phyloP scores from a whole-genome alignment of 92 coral and sea anemone genomes.

The Parazoanthus atlanticus region DNA sequence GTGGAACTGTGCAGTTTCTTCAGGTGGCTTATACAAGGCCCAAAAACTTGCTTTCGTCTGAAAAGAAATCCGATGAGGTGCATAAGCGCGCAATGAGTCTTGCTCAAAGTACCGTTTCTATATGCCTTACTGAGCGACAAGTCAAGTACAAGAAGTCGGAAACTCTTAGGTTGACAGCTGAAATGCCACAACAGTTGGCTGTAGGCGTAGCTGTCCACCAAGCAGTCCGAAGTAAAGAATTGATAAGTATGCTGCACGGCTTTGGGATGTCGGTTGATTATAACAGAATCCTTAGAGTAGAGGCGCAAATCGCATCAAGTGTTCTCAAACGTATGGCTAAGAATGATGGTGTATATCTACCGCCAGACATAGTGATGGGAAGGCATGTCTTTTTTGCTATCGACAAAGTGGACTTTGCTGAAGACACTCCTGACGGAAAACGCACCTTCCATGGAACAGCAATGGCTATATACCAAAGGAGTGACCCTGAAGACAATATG shows the following conservation, averaged over 20 bases:
- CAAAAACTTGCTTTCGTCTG: too few species aligned
- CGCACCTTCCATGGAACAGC: constrained; percentile 62
- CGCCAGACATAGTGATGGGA: constrained; percentile 61
- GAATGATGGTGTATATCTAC: constrained; percentile 60
- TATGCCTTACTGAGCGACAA: background rate
- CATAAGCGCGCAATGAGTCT: too few species aligned
- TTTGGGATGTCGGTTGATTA: constrained; percentile 75
- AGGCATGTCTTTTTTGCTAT: constrained; percentile 67
- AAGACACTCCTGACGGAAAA: constrained; percentile 66
- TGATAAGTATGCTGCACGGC: constrained; percentile 56
- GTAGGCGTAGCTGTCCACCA: constrained; percentile 70
- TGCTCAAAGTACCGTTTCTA: background rate
- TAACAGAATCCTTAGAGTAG: constrained; percentile 61
- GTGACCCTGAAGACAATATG: constrained; percentile 11
- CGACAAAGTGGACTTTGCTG: constrained; percentile 68
- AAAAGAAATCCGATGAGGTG: too few species aligned
- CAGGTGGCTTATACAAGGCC: too few species aligned
- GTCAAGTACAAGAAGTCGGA: constrained; percentile 44
- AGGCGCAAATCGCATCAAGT: constrained; percentile 59
- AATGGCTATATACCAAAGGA: constrained; percentile 66
- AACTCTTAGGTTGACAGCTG: constrained; percentile 29
- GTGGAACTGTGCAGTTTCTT: too few species aligned
- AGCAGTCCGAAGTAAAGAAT: constrained; percentile 57
- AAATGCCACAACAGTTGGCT: constrained; percentile 69
- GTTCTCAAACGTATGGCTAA: constrained; percentile 58